phyloP scores from a whole-genome alignment of 2,888 invertebrate species.

The Creontiades dilutus region DNA sequence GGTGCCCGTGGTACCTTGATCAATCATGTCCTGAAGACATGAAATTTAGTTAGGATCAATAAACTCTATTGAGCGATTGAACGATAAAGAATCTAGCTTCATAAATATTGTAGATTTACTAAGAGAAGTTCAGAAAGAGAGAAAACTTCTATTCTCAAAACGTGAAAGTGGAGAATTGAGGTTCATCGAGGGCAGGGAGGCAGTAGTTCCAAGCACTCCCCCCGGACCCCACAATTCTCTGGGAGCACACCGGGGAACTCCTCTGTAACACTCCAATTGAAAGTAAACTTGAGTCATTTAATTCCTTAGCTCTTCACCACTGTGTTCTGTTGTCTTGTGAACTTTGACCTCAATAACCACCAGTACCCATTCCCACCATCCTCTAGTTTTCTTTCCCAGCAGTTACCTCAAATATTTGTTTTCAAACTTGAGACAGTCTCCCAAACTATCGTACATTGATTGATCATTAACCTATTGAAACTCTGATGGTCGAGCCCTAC shows the following conservation, averaged over 20 bases:
- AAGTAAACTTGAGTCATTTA: conserved; percentile 55
- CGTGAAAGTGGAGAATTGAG: conserved; percentile 4
- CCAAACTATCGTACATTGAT: background rate
- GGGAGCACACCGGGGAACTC: conserved; percentile 13
- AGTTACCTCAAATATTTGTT: background rate
- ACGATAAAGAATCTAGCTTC: no score
- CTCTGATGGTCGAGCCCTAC: no score
- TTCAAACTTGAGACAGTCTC: background rate
- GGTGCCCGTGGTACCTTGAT: no score
- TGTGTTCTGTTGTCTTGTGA: conserved; percentile 41
- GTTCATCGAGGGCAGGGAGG: background rate
- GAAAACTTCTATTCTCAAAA: conserved; percentile 39
- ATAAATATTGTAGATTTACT: background rate
- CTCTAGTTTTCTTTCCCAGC: background rate
- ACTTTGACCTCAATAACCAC: conserved; percentile 26
- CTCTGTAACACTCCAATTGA: conserved; percentile 51
- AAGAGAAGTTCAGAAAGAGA: background rate
- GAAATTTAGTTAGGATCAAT: no score
- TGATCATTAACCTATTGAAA: no score
- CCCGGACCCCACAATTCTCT: conserved; percentile 39
- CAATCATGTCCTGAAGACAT: no score
- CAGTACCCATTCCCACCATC: background rate
- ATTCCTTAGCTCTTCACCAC: conserved; percentile 1
- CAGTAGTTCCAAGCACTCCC: conserved; percentile 47
- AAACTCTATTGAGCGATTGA: no score